Evolutionary conservation across 2,113 vertebrate species (phyloP).

Genomic region (Sterrhoptilus dennistouni): DNA sequence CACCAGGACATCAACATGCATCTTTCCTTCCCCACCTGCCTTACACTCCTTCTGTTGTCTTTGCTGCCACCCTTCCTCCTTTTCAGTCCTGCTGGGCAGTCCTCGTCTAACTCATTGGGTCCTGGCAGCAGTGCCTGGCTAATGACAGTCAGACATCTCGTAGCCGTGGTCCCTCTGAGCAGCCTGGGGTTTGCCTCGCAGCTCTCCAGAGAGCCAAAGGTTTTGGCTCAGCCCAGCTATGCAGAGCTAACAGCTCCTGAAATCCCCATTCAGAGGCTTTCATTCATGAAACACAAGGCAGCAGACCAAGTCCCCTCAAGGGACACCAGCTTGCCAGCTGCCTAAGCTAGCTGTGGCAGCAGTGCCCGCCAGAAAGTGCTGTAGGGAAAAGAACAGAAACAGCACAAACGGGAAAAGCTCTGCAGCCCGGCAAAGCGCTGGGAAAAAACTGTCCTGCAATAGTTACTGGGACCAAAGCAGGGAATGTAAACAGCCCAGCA

Average conservation of each 20-base stretch:
- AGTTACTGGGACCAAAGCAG: neutral
- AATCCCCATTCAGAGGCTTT: conserved; percentile 35
- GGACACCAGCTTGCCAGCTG: neutral
- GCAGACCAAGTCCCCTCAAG: neutral
- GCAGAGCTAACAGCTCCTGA: neutral
- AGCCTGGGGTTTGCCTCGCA: neutral
- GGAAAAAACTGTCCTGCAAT: neutral
- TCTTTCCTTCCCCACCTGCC: neutral
- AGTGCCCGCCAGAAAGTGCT: neutral
- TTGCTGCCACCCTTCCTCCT: neutral
- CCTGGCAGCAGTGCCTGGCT: neutral
- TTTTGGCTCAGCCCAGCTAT: neutral
- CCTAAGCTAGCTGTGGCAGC: neutral
- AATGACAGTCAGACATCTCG: neutral
- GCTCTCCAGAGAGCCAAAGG: neutral
- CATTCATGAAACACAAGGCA: conserved; percentile 45
- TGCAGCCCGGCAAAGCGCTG: neutral
- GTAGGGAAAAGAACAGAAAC: neutral
- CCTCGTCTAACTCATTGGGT: neutral
- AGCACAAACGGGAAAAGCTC: neutral
- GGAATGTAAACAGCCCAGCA: conserved; percentile 60
- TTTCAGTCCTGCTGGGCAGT: neutral
- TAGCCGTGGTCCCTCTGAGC: neutral
- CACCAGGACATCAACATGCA: accelerated
- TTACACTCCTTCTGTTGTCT: neutral